phyloP scores from a whole-genome alignment of 2,113 vertebrate genomes.

The Myotis lucifugus region DNA sequence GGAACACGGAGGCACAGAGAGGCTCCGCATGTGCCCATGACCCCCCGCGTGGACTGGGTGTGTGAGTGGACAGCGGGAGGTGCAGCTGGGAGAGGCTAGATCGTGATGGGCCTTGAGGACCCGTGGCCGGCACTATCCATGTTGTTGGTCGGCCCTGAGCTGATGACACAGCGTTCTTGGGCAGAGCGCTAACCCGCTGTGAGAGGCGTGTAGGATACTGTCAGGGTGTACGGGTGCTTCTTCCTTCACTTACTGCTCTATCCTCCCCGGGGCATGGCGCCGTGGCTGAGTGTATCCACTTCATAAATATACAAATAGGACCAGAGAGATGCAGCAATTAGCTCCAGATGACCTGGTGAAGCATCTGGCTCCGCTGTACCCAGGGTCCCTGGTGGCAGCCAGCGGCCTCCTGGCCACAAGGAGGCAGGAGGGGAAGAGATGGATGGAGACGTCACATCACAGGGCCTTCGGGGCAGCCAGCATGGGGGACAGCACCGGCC shows the following conservation, averaged over 20 bases:
- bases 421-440: not conserved
- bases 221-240: not conserved
- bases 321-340: not conserved
- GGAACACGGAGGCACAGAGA: fast-evolving
- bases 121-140: fast-evolving
- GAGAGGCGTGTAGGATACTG: fast-evolving
- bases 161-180: not conserved
- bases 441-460: fast-evolving
- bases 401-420: not conserved
- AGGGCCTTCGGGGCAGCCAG: not conserved
- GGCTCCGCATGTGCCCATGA: fast-evolving
- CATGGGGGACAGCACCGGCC: fast-evolving
- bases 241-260: not conserved
- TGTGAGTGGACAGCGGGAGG: not conserved
- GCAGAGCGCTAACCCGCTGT: not conserved
- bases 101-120: not conserved
- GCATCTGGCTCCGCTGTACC: not conserved
- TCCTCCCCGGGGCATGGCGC: not conserved
- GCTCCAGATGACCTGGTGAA: not conserved
- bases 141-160: fast-evolving
- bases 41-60: too few relatives aligned
- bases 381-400: not conserved
- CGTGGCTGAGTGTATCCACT: not conserved
- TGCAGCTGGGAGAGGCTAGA: not conserved
- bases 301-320: not conserved